Evolutionary conservation across 2,797 vertebrate genomes (phyloP), one percentile per base, ranked within the genome.

Genomic region (Oryzias sinensis): DNA sequence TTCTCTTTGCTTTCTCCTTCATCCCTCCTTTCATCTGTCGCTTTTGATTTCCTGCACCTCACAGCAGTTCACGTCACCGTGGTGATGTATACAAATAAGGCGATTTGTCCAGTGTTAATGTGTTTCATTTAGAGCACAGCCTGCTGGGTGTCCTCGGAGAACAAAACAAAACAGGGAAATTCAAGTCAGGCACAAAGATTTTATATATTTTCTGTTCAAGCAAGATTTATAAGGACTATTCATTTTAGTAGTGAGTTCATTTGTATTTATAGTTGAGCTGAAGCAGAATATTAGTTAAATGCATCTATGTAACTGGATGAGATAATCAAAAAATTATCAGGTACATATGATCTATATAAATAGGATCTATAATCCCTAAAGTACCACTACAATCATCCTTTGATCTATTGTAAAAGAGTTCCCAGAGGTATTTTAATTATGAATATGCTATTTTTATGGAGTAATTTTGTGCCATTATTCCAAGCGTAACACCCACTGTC

Each of bases 81-180:
- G 72, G 68, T 62, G 61, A 77, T 70, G 49, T 45, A 54, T 20
- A 56, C 45, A 55, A 62, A 45, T 71, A 48, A 49, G 59, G 25
- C 54, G 62, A 60, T 54, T 70, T 62, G 54, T 72, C 49, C 53
- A 5, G 40, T 40, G 49, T 62, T n/a, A 22, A 15, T 50, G 17
- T 57, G 40, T 43, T n/a, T 37, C 50, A 62, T 59, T 44, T 67
- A 40, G 8, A 11, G 9, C 51, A 62, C 46, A 37, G 24, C 8
- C 52, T 41, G 14, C 41, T 53, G 43, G 16, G 5, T 37, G 5
- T 59, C 44, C 45, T 51, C 43, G 37, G 41, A 55, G 37, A 49
- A 25, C 22, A 51, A 49, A 49, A 25, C 22, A 51, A 49, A 18
- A 59, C 44, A n/a, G 25, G 43, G 51, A 46, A 20, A 45, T 4